Evolutionary conservation across 2,888 invertebrate genomes (phyloP).

Genomic region (Podotricha telesiphe): DNA sequence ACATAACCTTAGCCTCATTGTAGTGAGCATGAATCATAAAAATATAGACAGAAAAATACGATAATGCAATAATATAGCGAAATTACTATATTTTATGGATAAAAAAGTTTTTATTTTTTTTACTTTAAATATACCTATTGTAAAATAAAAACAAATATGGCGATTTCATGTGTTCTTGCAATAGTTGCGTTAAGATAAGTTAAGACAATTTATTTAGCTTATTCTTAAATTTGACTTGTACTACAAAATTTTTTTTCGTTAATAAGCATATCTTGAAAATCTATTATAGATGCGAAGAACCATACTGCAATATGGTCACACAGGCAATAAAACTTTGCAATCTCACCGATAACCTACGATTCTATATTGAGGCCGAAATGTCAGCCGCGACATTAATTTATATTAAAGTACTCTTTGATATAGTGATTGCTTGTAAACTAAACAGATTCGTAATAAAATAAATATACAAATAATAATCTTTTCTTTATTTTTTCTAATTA

Average conservation of each 20-base stretch:
- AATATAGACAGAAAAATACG: neutral
- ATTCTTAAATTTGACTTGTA: neutral
- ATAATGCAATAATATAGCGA: neutral
- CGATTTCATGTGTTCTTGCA: too few relatives aligned
- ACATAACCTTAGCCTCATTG: slow-evolving; percentile 24
- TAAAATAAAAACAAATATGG: neutral
- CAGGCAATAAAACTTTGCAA: slow-evolving; percentile 52
- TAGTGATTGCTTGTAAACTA: slow-evolving; percentile 29
- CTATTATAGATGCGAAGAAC: neutral
- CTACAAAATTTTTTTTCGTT: neutral
- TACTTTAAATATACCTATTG: neutral
- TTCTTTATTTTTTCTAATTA: too few relatives aligned
- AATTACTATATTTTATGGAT: neutral
- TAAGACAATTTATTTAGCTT: neutral
- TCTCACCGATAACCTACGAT: slow-evolving; percentile 64
- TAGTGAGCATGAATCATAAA: slow-evolving; percentile 22
- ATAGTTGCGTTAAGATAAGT: too few relatives aligned
- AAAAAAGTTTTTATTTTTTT: neutral
- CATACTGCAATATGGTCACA: slow-evolving; percentile 28
- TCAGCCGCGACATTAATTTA: slow-evolving; percentile 45
- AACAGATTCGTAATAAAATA: slow-evolving; percentile 23
- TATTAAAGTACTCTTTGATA: slow-evolving; percentile 41
- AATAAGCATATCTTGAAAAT: slow-evolving; percentile 1
- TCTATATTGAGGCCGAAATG: slow-evolving; percentile 55
- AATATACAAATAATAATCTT: too few relatives aligned